phyloP scores from a whole-genome alignment of 2,797 vertebrate genomes.

The Harpagifer antarcticus region DNA sequence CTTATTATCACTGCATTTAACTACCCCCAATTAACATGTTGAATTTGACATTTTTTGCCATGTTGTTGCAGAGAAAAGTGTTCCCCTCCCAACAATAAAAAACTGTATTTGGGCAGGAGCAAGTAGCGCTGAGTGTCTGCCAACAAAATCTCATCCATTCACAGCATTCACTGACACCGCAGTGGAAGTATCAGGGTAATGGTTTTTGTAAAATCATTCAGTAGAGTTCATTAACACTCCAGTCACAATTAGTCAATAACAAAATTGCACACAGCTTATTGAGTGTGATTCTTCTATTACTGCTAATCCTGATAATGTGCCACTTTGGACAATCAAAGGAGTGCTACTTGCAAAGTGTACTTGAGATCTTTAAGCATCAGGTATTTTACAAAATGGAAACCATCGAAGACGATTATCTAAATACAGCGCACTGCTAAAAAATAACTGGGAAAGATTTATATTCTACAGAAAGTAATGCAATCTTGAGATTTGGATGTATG shows the following conservation, averaged over 20 bases:
- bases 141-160: slow-evolving; percentile 30
- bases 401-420: slow-evolving; percentile 67
- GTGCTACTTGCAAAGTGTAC: slow-evolving; percentile 77
- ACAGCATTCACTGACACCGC: slow-evolving; percentile 35
- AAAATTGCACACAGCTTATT: slow-evolving; percentile 64
- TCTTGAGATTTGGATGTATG: slow-evolving; percentile 15
- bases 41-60: slow-evolving; percentile 5
- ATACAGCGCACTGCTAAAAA: slow-evolving; percentile 56
- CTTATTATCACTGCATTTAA: slow-evolving; percentile 4
- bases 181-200: slow-evolving; percentile 46
- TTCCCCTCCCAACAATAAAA: slow-evolving; percentile 25
- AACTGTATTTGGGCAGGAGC: slow-evolving; percentile 16
- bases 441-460: neutral
- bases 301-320: slow-evolving; percentile 74
- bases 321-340: slow-evolving; percentile 80
- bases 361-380: slow-evolving; percentile 73
- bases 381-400: slow-evolving; percentile 73
- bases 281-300: slow-evolving; percentile 75
- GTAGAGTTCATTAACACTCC: slow-evolving; percentile 66
- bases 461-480: slow-evolving; percentile 17
- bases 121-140: slow-evolving; percentile 11
- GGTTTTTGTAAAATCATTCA: slow-evolving; percentile 65
- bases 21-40: slow-evolving; percentile 6
- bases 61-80: slow-evolving; percentile 23
- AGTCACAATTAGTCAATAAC: slow-evolving; percentile 73